Base-by-base conservation (phyloP, 2,797 vertebrate species). In the Gobionotothen gibberifrons region DNA sequence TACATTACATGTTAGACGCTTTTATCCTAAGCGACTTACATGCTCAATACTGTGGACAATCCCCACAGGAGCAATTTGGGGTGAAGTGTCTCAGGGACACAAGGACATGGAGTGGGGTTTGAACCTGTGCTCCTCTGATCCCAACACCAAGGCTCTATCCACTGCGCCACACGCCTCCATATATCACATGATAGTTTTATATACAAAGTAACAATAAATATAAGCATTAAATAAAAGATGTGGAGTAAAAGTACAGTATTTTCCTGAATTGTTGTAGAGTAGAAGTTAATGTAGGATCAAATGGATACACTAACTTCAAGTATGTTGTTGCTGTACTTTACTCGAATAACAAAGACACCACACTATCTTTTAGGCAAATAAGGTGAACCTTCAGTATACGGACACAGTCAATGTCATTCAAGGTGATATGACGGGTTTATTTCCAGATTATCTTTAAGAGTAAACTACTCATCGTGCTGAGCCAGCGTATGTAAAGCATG, bases 401-500 rank as follows among this genome's bases (percentile, higher is more conserved):
- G 5, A 19, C 40, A 63, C 17, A 19, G 36, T 16, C 43, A 1
- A 3, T 9, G 15, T 44, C 16, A 19, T 16, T 52, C 13, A 26
- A 3, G n/a, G 16, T 42, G 43, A 56, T 47, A 4, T 29, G 32
- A 22, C 0, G 0, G 9, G 19, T 79, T 61, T 3, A 56, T 69
- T 61, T 69, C 48, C 63, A 47, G 58, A 54, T 19, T 13, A 54
- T 42, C 56, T 42, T 44, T 19, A 47, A 17, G 14, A n/a, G 5
- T 16, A 0, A 1, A 2, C 19, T 8, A n/a, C 32, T 29, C 15
- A 14, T 46, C 49, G 44, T 43, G 59, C 54, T 46, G 14, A 56
- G 59, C 22, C 29, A 46, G 43, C 0, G 21, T 69, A 47, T 58
- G 54, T 19, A 74, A 72, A 83, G 26, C 48, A 67, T n/a, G 39